phyloP scores from a whole-genome alignment of 2,797 vertebrate species.

The Acestrorhynchus altus region DNA sequence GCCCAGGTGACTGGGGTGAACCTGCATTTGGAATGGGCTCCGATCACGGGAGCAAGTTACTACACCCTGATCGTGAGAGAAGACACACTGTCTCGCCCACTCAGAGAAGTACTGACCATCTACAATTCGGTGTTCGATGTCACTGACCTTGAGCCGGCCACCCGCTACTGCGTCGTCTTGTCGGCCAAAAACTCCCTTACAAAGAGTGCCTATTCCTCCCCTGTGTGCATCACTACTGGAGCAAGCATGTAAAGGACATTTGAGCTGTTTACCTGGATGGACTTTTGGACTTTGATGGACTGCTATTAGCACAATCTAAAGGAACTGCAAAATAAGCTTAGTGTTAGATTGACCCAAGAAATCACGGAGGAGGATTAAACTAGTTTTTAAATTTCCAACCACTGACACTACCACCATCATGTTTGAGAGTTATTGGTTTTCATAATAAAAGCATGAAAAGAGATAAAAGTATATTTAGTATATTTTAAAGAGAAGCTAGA shows the following conservation, averaged over 20 bases:
- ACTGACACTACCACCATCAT: not conserved
- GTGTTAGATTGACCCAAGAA: no score
- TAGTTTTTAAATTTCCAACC: no score
- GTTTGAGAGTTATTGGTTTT: not conserved
- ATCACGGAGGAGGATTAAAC: not conserved
- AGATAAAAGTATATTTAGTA: no score
- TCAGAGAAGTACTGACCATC: constrained; percentile 38
- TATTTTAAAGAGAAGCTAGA: not conserved
- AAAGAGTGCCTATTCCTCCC: constrained; percentile 67
- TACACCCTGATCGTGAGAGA: constrained; percentile 68
- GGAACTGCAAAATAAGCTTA: not conserved
- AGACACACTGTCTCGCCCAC: not conserved
- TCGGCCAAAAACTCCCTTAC: constrained; percentile 64
- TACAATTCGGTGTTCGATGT: constrained; percentile 53
- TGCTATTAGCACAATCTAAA: not conserved
- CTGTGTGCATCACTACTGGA: constrained; percentile 63
- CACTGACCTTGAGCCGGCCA: constrained; percentile 66
- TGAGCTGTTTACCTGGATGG: not conserved
- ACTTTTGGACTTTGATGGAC: not conserved
- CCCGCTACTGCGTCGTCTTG: constrained; percentile 71
- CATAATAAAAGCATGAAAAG: not conserved
- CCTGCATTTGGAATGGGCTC: constrained; percentile 69
- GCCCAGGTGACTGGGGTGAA: constrained; percentile 50
- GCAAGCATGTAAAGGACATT: constrained; percentile 50
- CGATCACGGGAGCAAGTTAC: constrained; percentile 58